Base-by-base conservation (phyloP, 2,797 vertebrate species). In the Salmo trutta region DNA sequence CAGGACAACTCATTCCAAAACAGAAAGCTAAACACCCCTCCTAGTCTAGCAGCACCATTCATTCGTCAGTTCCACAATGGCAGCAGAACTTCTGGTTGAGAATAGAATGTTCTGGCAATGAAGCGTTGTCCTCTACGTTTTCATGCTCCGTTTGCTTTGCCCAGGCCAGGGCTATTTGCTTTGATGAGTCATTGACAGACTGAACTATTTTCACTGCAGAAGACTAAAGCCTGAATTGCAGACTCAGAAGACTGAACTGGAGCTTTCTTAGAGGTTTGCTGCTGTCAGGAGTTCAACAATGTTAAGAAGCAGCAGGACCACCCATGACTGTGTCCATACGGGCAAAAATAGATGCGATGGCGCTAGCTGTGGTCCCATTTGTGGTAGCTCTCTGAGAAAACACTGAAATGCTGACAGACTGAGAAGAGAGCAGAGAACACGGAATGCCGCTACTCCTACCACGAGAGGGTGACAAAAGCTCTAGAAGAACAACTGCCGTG, bases 391-490 rank as follows among this genome's bases (percentile, higher is more conserved):
- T 79, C 77, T 69, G 76, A 80, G 82, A 85, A 83, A 76, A 80
- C 78, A 81, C 76, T 76, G 84, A 79, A 75, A 10, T 84, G 83
- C 84, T 86, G 87, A 88, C 81, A 17, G 59, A 24, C 21, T 62
- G n/a, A 21, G 24, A 56, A 56, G 1, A 29, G 68, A 24, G 4
- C 41, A 24, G 2, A n/a, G 16, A 71, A 29, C 56, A 51, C 72
- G 6, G 19, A 10, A 62, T 7, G 75, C 66, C 64, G 29, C 77
- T 19, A 0, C 75, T 19, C 5, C 65, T 1, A 73, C 88, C 92
- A 91, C 84, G 83, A 93, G 93, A 91, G 90, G 91, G 92, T 84
- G 81, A 85, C 81, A 75, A 41, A 88, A 59, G 67, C 86, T 81
- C 77, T 90, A 84, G 17, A 65, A 47, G 52, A 75, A 64, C 51